Evolutionary conservation across 1,140 invertebrate species (phyloP).

Genomic region (Diplogasteroides magnus): DNA sequence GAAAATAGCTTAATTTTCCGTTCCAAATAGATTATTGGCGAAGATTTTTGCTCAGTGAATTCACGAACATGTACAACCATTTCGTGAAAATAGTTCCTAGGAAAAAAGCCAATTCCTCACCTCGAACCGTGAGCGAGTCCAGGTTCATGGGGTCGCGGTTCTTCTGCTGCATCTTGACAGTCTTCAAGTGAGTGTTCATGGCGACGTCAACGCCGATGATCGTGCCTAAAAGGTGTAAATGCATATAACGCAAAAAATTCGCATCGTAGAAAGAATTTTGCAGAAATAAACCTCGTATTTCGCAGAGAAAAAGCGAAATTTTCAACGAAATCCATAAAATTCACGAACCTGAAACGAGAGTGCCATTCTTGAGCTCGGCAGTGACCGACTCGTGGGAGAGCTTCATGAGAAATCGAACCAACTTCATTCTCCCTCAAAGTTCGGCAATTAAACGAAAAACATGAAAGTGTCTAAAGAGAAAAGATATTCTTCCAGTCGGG

Average conservation of each 20-base stretch:
- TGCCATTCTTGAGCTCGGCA: constrained; percentile 98
- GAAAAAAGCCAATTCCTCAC: constrained; percentile 35
- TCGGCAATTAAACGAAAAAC: too few relatives aligned
- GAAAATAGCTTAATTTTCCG: not conserved
- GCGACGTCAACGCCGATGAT: constrained; percentile 86
- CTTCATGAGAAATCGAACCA: constrained; percentile 91
- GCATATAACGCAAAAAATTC: not conserved
- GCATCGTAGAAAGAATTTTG: not conserved
- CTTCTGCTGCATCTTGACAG: constrained; percentile 95
- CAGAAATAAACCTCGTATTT: not conserved
- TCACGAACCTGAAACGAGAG: constrained; percentile 67
- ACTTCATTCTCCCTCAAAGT: constrained; percentile 42
- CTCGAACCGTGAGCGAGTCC: constrained; percentile 88
- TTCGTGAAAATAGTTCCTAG: not conserved
- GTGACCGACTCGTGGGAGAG: constrained; percentile 98
- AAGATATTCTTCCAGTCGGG: too few relatives aligned
- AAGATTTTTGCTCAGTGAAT: not conserved
- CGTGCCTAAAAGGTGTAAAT: constrained; percentile 30
- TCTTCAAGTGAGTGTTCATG: constrained; percentile 98
- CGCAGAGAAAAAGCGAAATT: not conserved
- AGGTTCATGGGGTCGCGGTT: constrained; percentile 85
- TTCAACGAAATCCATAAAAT: not conserved
- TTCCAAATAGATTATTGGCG: constrained; percentile 6
- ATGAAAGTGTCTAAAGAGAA: too few relatives aligned
- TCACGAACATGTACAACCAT: not conserved